Evolutionary conservation across 2,888 invertebrate species (phyloP), one percentile per base, ranked within the genome.

Genomic region (Lapara coniferarum): DNA sequence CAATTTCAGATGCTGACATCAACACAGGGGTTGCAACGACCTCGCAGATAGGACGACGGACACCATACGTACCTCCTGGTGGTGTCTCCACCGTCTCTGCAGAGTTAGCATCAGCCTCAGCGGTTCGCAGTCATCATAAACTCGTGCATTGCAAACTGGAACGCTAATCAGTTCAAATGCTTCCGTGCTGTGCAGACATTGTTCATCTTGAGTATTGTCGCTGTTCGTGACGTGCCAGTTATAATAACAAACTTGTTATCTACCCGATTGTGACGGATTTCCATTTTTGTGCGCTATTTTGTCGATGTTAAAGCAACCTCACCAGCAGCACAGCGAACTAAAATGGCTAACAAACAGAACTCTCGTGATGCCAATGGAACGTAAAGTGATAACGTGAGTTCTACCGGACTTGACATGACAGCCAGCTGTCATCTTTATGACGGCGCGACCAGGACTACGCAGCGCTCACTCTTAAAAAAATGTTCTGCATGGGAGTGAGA

Each of bases 321-420:
- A 53, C 10, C 55, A 55, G 19, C 55, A 55, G 55, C 55, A 55
- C 19, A 55, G 55, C 55, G 55, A 55, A 55, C 55, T 19, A 55
- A 55, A 55, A 55, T 55, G 55, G 55, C 55, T 10, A 55, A 2
- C 19, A 55, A 19, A 16, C 10, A 37, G 8, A 16, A 53, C 55
- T 55, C 55, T 10, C 8, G 19, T 55, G 10, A 55, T 4, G 10
- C 8, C 19, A 10, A 16, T 10, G 2, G 12, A 10, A 10, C 10
- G 2, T 19, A 19, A 2, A 19, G 19, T 55, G 8, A 10, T 55
- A 12, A 55, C 19, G 10, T 2, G 55, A 19, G 19, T 55, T 19
- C 19, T 7, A 55, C 19, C 55, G 19, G 55, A 55, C 19, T 55
- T 55, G 55, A 55, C 19, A 19, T 10, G 55, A 19, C n/a, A 19